These are phyloP conservation scores for Hemiprocne comata DNA, from an alignment of 2,113 vertebrate genomes.

Conservation along the genomic window DNA sequence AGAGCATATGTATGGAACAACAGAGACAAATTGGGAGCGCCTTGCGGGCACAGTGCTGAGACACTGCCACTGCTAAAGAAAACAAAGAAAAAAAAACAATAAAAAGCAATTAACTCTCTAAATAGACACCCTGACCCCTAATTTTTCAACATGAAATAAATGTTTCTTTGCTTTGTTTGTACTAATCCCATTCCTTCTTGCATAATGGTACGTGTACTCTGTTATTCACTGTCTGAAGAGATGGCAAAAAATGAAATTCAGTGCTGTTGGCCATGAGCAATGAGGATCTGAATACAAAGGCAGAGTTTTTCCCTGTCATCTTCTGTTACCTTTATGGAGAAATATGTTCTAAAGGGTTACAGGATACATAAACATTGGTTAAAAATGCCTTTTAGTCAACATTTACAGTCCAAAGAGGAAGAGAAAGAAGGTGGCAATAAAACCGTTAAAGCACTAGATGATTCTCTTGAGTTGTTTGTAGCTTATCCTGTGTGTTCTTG, in stretches of 20 bases:
- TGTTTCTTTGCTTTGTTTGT: neutral
- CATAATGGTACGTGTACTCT: neutral
- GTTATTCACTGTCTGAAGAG: neutral
- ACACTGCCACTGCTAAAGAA: neutral
- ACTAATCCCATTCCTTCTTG: neutral
- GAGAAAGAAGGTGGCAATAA: neutral
- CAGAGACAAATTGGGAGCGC: neutral
- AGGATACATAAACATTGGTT: neutral
- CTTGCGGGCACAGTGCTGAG: neutral
- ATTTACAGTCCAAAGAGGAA: neutral
- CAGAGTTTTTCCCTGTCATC: neutral
- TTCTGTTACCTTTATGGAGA: neutral
- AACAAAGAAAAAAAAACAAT: neutral
- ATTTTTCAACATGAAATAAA: neutral
- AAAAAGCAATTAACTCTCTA: neutral
- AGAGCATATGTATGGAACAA: neutral
- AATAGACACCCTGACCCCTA: neutral
- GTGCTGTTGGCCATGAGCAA: neutral
- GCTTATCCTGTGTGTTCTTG: neutral
- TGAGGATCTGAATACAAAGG: neutral
- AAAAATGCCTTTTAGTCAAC: neutral
- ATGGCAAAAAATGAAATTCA: neutral
- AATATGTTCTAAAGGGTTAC: neutral
- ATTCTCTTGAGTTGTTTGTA: neutral
- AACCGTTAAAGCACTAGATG: neutral